These are phyloP conservation scores for Tiphia femorata DNA, from an alignment of 2,888 invertebrate species.

Conservation along the genomic window DNA sequence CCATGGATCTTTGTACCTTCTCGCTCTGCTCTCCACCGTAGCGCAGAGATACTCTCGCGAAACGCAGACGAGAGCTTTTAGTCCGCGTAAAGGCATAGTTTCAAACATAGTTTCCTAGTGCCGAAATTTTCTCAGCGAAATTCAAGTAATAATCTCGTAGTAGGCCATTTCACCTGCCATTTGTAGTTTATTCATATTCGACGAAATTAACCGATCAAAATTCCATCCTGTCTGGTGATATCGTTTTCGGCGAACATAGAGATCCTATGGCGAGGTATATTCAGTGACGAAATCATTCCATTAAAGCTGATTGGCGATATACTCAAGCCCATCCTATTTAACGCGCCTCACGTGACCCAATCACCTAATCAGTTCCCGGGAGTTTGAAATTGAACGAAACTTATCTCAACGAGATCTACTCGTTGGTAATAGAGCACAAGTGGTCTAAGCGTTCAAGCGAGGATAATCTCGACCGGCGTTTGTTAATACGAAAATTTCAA, in stretches of 20 bases:
- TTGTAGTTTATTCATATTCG: too few species aligned
- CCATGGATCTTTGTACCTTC: neutral
- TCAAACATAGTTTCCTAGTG: conserved; percentile 15
- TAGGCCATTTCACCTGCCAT: too few species aligned
- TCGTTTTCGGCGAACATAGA: too few species aligned
- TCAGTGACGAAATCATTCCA: conserved; percentile 19
- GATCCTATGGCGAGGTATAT: neutral
- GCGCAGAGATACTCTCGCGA: conserved; percentile 3
- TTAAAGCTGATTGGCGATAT: conserved; percentile 13
- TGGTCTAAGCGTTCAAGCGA: neutral
- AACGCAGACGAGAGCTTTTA: neutral
- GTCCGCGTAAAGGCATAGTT: conserved; percentile 21
- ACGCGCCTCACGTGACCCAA: conserved; percentile 24
- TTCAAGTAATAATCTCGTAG: too few species aligned
- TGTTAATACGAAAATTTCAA: too few species aligned
- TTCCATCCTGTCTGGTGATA: too few species aligned
- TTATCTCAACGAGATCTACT: conserved; percentile 32
- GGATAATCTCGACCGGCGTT: too few species aligned
- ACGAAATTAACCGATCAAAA: too few species aligned
- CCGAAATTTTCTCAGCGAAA: too few species aligned
- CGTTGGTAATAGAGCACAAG: conserved; percentile 13
- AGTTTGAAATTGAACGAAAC: conserved; percentile 27
- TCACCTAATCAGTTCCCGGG: conserved; percentile 29
- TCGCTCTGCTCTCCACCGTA: neutral
- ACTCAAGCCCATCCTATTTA: conserved; percentile 26